Evolutionary conservation across 2,888 invertebrate genomes (phyloP), one percentile per base, ranked within the genome.

Genomic region (Apodemia duryi): DNA sequence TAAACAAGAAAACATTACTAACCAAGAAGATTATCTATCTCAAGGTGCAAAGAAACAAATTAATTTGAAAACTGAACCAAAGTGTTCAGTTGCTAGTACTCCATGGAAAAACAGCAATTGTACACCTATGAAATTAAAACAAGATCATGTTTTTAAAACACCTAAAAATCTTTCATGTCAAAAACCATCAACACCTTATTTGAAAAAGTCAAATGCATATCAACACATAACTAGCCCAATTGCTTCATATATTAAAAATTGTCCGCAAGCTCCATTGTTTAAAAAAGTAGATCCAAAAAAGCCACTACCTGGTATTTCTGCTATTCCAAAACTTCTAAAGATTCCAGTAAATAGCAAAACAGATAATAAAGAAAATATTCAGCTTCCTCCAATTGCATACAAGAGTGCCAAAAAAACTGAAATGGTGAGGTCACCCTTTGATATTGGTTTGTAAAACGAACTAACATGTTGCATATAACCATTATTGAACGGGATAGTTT

Each of bases 181-280:
- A 61, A 85, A 81, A 62, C 67, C 68, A 68, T 72, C n/a, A 69
- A 70, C 38, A 69, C 68, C 75, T 43, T 73, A 80, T 63, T 52
- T 75, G 9, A 83, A 68, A 68, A 41, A 81, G 74, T 70, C 68
- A 61, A 80, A 80, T 70, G 72, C 72, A 46, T 88, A 81, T 71
- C 76, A 84, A 67, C 82, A 89, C 67, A 82, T 89, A 49, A 72
- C 75, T 38, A 90, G 90, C 74, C 90, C 90, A 61, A 79, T 90
- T 49, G 88, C 88, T 54, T 78, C 81, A 64, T 90, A 89, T 61
- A 89, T 90, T 7, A 85, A 84, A 46, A 80, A 84, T 46, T 74
- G 80, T 49, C 85, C 88, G 4, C 80, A 82, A 72, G 80, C 75
- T 35, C 84, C 86, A 65, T 71, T 86, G 38, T 70, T 87, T 1